These are phyloP conservation scores for Cheirogaleus major DNA, from an alignment of 2,797 vertebrate species.

Conservation along the genomic window DNA sequence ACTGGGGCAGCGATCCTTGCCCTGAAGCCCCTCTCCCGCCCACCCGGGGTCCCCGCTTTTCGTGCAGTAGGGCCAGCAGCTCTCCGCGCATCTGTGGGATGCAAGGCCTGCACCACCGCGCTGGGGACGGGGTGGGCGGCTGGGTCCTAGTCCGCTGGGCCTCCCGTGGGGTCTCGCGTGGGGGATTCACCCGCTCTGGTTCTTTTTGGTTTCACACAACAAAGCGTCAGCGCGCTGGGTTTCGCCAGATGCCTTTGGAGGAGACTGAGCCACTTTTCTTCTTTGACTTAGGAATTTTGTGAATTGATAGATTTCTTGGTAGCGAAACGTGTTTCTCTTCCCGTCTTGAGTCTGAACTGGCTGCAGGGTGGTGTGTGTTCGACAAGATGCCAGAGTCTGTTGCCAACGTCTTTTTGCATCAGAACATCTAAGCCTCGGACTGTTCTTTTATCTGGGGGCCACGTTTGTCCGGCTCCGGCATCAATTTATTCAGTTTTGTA, in stretches of 20 bases:
- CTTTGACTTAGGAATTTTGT: background rate
- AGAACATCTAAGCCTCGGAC: background rate
- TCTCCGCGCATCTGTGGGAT: rapidly evolving
- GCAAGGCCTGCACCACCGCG: background rate
- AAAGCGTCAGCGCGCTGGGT: background rate
- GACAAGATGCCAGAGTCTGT: background rate
- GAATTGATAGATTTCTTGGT: background rate
- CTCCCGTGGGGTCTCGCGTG: background rate
- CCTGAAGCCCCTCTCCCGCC: background rate
- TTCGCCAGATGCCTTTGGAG: background rate
- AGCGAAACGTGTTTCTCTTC: background rate
- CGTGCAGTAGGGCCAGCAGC: background rate
- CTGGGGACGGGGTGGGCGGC: background rate
- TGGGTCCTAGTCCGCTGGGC: background rate
- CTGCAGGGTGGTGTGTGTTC: rapidly evolving
- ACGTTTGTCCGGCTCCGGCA: background rate
- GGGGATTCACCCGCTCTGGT: too few species aligned
- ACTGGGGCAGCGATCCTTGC: background rate
- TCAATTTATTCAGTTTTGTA: background rate
- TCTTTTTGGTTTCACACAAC: background rate
- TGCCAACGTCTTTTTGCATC: background rate
- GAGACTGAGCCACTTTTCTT: background rate
- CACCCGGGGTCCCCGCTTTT: rapidly evolving
- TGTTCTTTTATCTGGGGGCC: background rate
- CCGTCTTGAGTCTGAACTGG: background rate